Conservation (phyloP, 2,797 vertebrate genomes). For the Synanceia verrucosa region DNA sequence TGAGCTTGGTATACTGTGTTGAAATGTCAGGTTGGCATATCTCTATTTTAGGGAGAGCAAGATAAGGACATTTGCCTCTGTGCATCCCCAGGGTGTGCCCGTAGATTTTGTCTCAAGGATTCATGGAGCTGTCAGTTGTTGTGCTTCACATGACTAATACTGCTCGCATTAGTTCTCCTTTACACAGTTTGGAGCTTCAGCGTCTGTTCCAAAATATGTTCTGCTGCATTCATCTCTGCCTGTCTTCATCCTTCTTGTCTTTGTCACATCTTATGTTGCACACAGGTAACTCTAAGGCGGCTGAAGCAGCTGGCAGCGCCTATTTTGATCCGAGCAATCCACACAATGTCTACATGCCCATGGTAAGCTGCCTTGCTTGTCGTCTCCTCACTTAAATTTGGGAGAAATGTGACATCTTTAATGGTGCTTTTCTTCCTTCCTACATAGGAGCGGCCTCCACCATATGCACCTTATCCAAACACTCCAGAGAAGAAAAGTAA, state of each 20-base stretch:
- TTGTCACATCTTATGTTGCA: conserved; percentile 28
- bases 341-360: conserved; percentile 94
- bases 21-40: conserved; percentile 27
- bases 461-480: conserved; percentile 86
- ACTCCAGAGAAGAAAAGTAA: conserved; percentile 88
- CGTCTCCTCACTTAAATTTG: background rate
- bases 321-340: conserved; percentile 93
- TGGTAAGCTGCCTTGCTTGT: conserved; percentile 77
- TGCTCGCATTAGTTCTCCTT: conserved; percentile 21
- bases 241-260: conserved; percentile 12
- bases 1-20: background rate
- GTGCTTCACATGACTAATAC: conserved; percentile 34
- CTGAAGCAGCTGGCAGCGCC: conserved; percentile 88
- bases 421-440: background rate
- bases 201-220: conserved; percentile 36
- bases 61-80: conserved; percentile 10
- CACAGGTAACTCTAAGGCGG: conserved; percentile 85
- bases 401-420: background rate
- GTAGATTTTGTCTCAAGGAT: conserved; percentile 29
- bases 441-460: conserved; percentile 89
- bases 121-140: conserved; percentile 45
- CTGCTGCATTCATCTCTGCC: conserved; percentile 14
- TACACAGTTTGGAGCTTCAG: conserved; percentile 16
- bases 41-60: conserved; percentile 5
- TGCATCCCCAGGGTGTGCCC: conserved; percentile 9